A percentile compares a stretch with the other conserved stretches of the same genome.
Conservation (phyloP, 2,888 invertebrate species). For the Lasioglossum villosulum region DNA sequence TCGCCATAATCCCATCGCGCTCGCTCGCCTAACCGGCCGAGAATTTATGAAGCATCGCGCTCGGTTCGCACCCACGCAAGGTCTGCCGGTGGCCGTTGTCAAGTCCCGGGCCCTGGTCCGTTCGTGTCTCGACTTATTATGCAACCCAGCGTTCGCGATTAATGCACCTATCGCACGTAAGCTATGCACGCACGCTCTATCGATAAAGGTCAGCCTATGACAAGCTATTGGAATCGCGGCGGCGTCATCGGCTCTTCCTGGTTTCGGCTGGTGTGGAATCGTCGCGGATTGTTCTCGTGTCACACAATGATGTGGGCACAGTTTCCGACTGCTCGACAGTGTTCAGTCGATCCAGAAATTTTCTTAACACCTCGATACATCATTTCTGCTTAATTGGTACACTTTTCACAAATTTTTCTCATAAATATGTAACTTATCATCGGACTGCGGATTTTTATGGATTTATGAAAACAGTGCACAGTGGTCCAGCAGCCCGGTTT, state of each 20-base stretch:
- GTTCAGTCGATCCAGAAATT: background rate
- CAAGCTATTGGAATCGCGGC: conserved; percentile 50
- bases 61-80: conserved; percentile 74
- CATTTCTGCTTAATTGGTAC: background rate
- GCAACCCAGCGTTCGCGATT: conserved; percentile 73
- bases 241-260: conserved; percentile 48
- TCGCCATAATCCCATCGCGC: conserved; percentile 27
- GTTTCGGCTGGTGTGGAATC: conserved; percentile 36
- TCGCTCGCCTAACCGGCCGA: conserved; percentile 55
- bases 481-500: too few relatives aligned
- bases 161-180: conserved; percentile 75
- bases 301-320: background rate
- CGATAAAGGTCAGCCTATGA: conserved; percentile 70
- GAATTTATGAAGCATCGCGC: conserved; percentile 75
- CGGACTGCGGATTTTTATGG: too few relatives aligned
- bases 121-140: conserved; percentile 74
- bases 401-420: background rate
- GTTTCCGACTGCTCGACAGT: background rate
- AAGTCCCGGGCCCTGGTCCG: conserved; percentile 64
- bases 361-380: background rate
- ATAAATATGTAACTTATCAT: too few relatives aligned
- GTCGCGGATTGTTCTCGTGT: conserved; percentile 24
- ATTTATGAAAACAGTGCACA: too few relatives aligned
- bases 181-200: conserved; percentile 61
- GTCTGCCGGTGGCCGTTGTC: conserved; percentile 73